These are phyloP conservation scores for Agrypnia vestita DNA, from an alignment of 1,140 invertebrate genomes.

Conservation along the genomic window DNA sequence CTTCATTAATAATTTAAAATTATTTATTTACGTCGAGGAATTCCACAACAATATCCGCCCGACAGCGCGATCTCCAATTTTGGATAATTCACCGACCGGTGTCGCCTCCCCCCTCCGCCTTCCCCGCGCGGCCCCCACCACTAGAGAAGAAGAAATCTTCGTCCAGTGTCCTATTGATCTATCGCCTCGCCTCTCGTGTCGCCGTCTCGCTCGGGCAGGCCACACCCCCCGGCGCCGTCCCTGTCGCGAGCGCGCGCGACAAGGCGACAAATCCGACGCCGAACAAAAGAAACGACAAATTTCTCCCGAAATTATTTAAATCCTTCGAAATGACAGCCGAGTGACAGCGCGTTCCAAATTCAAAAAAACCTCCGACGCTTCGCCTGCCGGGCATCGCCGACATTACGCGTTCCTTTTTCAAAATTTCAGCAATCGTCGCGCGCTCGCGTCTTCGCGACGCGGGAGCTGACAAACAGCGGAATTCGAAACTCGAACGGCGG, in stretches of 20 bases:
- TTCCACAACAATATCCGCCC: constrained; percentile 18
- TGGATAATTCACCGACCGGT: constrained; percentile 40
- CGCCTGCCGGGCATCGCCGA: no score
- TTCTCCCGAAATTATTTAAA: no score
- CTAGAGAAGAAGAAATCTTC: constrained; percentile 47
- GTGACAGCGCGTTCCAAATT: no score
- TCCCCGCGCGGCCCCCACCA: neutral
- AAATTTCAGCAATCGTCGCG: no score
- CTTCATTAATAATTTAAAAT: neutral
- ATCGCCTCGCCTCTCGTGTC: constrained; percentile 47
- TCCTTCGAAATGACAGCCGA: no score
- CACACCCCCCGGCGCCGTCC: constrained; percentile 40
- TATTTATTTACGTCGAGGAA: constrained; percentile 19
- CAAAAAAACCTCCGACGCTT: no score
- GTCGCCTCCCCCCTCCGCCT: constrained; percentile 14
- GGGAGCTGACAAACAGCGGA: neutral
- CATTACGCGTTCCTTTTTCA: no score
- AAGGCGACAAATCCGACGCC: neutral
- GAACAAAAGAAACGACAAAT: neutral
- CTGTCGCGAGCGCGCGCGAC: neutral
- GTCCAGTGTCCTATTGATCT: constrained; percentile 57
- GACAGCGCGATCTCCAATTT: constrained; percentile 15
- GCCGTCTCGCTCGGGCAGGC: constrained; percentile 34
- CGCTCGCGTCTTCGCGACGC: neutral
- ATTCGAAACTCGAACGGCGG: constrained; percentile 1